Evolutionary conservation across 2,888 invertebrate species (phyloP).

Genomic region (Dorcus parallelipipedus): DNA sequence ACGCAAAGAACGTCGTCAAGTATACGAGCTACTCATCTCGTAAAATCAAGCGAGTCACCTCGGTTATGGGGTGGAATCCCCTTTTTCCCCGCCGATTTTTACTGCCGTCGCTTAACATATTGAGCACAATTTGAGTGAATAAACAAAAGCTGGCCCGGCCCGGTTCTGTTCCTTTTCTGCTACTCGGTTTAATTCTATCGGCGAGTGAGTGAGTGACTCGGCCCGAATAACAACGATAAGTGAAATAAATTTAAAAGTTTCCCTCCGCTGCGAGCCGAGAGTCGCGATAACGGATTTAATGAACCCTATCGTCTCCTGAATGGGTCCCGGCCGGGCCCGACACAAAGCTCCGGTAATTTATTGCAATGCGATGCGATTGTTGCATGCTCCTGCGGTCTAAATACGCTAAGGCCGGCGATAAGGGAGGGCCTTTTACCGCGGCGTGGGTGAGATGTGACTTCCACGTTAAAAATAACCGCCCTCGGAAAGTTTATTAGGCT

Average conservation of each 20-base stretch:
- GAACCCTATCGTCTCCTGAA: constrained; percentile 47
- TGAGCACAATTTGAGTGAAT: not conserved
- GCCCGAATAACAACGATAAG: constrained; percentile 44
- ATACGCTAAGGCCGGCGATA: constrained; percentile 21
- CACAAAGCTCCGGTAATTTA: constrained; percentile 45
- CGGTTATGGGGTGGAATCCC: constrained; percentile 20
- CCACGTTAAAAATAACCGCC: constrained; percentile 3
- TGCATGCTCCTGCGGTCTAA: constrained; percentile 41
- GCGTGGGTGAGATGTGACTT: constrained; percentile 14
- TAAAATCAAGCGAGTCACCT: constrained; percentile 19
- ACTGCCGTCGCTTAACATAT: constrained; percentile 11
- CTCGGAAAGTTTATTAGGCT: too few relatives aligned
- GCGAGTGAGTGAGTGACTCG: constrained; percentile 8
- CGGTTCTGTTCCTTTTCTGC: constrained; percentile 5
- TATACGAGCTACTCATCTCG: constrained; percentile 19
- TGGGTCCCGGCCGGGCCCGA: constrained; percentile 34
- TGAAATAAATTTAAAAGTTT: constrained; percentile 50
- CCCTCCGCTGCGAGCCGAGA: constrained; percentile 43
- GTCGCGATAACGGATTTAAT: constrained; percentile 50
- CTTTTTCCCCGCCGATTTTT: constrained; percentile 20
- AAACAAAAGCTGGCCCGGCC: not conserved
- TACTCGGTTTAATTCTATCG: constrained; percentile 5
- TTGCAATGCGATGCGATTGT: constrained; percentile 44
- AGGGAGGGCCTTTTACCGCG: not conserved
- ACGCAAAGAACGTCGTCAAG: constrained; percentile 17